phyloP scores from a whole-genome alignment of 2,888 invertebrate species.

The Apodemia hepburni region DNA sequence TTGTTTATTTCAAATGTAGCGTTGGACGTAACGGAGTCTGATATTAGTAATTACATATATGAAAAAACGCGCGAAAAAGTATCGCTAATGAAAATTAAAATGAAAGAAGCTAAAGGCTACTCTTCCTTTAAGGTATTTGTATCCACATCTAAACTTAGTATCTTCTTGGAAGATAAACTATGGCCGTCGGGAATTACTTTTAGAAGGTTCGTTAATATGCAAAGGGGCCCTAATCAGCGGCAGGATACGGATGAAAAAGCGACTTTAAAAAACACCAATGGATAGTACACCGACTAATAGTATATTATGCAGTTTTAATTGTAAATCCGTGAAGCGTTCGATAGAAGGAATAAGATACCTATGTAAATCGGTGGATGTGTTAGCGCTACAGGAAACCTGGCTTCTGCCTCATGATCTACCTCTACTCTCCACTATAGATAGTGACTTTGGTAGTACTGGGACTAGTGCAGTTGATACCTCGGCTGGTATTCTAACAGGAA shows the following conservation, averaged over 20 bases:
- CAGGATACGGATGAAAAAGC: constrained; percentile 27
- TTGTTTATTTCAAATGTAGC: constrained; percentile 17
- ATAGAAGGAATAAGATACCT: constrained; percentile 5
- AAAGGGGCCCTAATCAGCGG: constrained; percentile 19
- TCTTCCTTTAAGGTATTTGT: constrained; percentile 28
- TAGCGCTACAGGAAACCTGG: constrained; percentile 11
- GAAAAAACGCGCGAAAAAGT: constrained; percentile 23
- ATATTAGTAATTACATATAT: constrained; percentile 26
- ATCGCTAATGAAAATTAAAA: constrained; percentile 23
- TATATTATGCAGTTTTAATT: too few species aligned
- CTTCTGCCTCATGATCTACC: constrained; percentile 5
- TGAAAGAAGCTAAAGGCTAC: constrained; percentile 23
- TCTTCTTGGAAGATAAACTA: constrained; percentile 26
- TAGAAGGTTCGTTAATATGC: constrained; percentile 3
- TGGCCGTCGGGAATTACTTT: constrained; percentile 29
- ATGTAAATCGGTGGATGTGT: not conserved
- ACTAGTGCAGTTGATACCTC: not conserved
- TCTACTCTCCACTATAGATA: not conserved
- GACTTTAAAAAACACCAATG: constrained; percentile 22
- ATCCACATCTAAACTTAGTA: constrained; percentile 21
- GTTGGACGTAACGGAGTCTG: constrained; percentile 20
- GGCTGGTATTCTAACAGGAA: not conserved
- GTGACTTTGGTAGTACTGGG: not conserved
- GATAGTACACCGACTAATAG: too few species aligned
- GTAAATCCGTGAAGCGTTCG: not conserved